Conservation (phyloP, 1,140 invertebrate species). For the Ceratitis capitata region DNA sequence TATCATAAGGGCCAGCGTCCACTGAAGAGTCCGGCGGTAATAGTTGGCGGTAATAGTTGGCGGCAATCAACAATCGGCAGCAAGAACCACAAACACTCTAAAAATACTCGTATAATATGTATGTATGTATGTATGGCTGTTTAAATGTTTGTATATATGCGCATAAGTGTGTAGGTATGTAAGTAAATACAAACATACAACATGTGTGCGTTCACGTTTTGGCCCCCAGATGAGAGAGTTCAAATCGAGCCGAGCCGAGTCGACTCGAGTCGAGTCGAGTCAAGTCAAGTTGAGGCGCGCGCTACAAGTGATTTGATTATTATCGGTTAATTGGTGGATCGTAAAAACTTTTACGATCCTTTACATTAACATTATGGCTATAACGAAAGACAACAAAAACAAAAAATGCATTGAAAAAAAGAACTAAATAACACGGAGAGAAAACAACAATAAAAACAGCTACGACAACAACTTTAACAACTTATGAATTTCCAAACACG, state of each 20-base stretch:
- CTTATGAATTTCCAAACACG: neutral
- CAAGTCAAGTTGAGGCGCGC: neutral
- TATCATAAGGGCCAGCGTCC: neutral
- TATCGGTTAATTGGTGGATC: conserved; percentile 62
- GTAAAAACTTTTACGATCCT: conserved; percentile 61
- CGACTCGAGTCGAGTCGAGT: neutral
- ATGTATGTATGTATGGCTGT: neutral
- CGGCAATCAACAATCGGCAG: conserved; percentile 22
- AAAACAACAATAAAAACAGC: neutral
- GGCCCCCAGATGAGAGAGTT: conserved; percentile 40
- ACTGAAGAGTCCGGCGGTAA: neutral
- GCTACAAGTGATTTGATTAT: conserved; percentile 60
- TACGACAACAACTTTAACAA: conserved; percentile 18
- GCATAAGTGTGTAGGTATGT: neutral
- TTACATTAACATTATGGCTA: conserved; percentile 37
- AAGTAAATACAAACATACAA: neutral
- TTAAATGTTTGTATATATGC: neutral
- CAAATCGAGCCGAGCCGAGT: neutral
- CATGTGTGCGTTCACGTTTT: neutral
- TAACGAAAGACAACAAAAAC: conserved; percentile 16
- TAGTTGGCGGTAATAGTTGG: neutral
- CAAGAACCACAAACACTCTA: neutral
- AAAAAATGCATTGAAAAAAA: neutral
- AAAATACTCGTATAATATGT: neutral
- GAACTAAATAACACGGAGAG: neutral